Evolutionary conservation across 2,113 vertebrate species (phyloP), one percentile per base, ranked within the genome.

Genomic region (Muntiacus muntjak): DNA sequence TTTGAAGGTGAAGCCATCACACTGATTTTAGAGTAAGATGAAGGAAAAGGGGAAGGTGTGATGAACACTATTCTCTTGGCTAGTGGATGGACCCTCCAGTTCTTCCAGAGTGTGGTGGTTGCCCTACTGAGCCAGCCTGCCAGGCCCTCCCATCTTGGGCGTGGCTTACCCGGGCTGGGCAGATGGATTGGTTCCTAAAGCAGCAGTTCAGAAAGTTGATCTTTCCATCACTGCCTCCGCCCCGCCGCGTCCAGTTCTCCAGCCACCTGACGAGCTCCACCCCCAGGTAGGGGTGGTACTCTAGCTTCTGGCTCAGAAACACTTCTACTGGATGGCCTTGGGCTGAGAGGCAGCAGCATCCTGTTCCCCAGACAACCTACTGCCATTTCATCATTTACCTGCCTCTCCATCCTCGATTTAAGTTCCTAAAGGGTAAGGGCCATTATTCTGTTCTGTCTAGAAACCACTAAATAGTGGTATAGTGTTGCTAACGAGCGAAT

Each of bases 181-280:
- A 19, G 86, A 87, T 60, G 19, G 52, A 6, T 6, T 50, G 40
- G 14, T 33, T 33, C 57, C 60, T 83, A 43, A 93, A 95, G 45
- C 47, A 14, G 14, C 76, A 92, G 45, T 43, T 86, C 33, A 92
- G 54, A 64, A 21, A 89, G 62, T 52, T 55, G 47, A 67, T 47
- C 84, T 91, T 83, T 28, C n/a, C n/a, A n/a, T 60, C 8, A 33
- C 25, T 8, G 67, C 3, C 10, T 23, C 71, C 13, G 6, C 71
- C 40, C 5, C 23, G 15, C 40, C 3, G 11, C 1, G 0, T 13
- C n/a, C 67, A 0, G 2, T 26, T 76, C 71, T 43, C 40, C 30
- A 26, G 13, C 17, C 10, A 47, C 17, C 19, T 0, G 2, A 33
- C 13, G 55, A 2, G 52, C 57, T 57, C 36, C n/a, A 8, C n/a